phyloP scores from a whole-genome alignment of 2,888 invertebrate species.

The Heliconius aoede region DNA sequence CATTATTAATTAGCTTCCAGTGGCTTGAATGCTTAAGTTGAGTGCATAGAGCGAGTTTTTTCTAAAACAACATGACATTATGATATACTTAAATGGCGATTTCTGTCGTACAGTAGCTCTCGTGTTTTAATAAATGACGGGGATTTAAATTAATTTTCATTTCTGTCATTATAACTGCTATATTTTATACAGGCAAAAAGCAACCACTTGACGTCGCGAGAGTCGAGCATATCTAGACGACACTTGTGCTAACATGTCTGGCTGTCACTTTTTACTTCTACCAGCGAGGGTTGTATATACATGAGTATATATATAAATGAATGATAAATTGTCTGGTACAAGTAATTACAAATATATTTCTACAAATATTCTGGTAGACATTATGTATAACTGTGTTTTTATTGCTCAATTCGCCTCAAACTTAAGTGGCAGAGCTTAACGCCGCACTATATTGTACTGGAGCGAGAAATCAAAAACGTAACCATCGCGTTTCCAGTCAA shows the following conservation, averaged over 20 bases:
- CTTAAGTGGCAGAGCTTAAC: too few species aligned
- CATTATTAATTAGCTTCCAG: too few species aligned
- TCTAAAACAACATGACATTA: too few species aligned
- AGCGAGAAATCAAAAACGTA: too few species aligned
- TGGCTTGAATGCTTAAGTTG: too few species aligned
- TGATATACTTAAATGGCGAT: too few species aligned
- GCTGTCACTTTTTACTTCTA: constrained; percentile 14
- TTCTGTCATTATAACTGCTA: neutral
- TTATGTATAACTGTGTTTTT: neutral
- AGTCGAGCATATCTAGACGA: constrained; percentile 10
- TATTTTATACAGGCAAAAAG: constrained; percentile 2
- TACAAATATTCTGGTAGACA: neutral
- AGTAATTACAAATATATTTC: neutral
- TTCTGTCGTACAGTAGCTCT: too few species aligned
- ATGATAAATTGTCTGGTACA: neutral
- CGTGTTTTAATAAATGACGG: too few species aligned
- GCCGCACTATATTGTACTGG: too few species aligned
- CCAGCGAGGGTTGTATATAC: neutral
- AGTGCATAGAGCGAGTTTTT: too few species aligned
- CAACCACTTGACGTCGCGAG: neutral
- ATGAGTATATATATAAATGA: neutral
- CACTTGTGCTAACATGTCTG: constrained; percentile 16
- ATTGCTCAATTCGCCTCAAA: neutral
- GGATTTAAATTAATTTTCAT: too few species aligned
- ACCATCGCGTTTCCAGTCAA: too few species aligned